These are phyloP conservation scores for Stenoptilia bipunctidactyla DNA, from an alignment of 2,888 invertebrate species.

Conservation along the genomic window DNA sequence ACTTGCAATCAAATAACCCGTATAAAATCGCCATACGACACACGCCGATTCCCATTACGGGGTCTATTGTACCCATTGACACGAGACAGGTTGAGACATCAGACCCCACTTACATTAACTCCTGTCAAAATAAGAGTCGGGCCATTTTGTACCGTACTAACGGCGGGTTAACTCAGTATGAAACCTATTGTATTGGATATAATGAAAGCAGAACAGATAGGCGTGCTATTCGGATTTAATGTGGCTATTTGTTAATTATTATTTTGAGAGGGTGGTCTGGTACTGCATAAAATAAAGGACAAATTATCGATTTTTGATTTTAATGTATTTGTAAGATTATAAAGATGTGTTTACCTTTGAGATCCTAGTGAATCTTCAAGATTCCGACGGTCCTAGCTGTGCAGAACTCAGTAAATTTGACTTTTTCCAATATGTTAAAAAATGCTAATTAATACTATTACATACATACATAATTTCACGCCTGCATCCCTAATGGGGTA, in stretches of 20 bases:
- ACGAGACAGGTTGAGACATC: slow-evolving; percentile 40
- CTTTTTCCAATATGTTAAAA: no score
- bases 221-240: slow-evolving; percentile 34
- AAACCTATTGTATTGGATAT: slow-evolving; percentile 8
- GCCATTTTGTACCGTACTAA: slow-evolving; percentile 40
- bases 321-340: no score
- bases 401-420: no score
- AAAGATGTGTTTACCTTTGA: no score
- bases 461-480: no score
- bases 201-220: slow-evolving; percentile 25
- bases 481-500: no score
- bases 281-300: no score
- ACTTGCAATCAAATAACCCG: slow-evolving; percentile 25
- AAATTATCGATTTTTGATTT: no score
- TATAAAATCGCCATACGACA: slow-evolving; percentile 25
- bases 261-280: slow-evolving; percentile 1
- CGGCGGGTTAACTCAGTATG: slow-evolving; percentile 25
- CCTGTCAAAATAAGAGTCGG: slow-evolving; percentile 55
- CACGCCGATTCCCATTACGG: slow-evolving; percentile 19
- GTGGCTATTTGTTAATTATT: slow-evolving; percentile 15
- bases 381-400: no score
- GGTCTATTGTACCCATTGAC: slow-evolving; percentile 25
- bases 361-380: no score
- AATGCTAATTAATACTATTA: no score
- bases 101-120: slow-evolving; percentile 46